Conservation (phyloP, 1,140 invertebrate species). For the Latrodectus geometricus region DNA sequence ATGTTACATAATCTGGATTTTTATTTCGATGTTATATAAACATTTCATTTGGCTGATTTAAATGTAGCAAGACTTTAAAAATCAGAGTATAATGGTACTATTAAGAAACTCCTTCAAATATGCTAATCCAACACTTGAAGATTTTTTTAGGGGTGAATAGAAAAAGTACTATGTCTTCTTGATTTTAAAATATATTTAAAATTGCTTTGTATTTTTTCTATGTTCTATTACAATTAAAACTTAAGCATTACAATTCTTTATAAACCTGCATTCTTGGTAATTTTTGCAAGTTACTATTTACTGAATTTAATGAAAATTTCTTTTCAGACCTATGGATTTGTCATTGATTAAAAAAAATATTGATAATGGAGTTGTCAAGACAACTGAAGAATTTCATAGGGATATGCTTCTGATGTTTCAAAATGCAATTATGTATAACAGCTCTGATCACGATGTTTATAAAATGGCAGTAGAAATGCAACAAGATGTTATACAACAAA, state of each 20-base stretch:
- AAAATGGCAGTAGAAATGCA: constrained; percentile 86
- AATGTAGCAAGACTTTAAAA: too few species aligned
- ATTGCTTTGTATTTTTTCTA: background rate
- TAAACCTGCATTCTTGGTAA: background rate
- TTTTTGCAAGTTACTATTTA: background rate
- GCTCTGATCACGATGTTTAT: constrained; percentile 82
- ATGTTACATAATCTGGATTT: too few species aligned
- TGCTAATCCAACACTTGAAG: too few species aligned
- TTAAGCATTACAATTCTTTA: too few species aligned
- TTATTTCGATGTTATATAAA: too few species aligned
- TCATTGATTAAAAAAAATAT: constrained; percentile 89
- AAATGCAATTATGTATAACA: constrained; percentile 95
- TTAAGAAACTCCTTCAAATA: too few species aligned
- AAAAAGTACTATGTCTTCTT: too few species aligned
- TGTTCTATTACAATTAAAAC: background rate
- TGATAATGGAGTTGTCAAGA: constrained; percentile 84
- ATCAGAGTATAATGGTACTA: too few species aligned
- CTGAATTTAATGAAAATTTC: background rate
- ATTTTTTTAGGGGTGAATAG: too few species aligned
- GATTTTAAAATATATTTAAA: too few species aligned
- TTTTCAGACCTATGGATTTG: constrained; percentile 85
- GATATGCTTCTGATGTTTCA: constrained; percentile 94
- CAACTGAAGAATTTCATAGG: constrained; percentile 86
- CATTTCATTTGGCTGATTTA: too few species aligned
- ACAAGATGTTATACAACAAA: constrained; percentile 74